phyloP scores from a whole-genome alignment of 2,113 vertebrate genomes.

The Octodon degus region DNA sequence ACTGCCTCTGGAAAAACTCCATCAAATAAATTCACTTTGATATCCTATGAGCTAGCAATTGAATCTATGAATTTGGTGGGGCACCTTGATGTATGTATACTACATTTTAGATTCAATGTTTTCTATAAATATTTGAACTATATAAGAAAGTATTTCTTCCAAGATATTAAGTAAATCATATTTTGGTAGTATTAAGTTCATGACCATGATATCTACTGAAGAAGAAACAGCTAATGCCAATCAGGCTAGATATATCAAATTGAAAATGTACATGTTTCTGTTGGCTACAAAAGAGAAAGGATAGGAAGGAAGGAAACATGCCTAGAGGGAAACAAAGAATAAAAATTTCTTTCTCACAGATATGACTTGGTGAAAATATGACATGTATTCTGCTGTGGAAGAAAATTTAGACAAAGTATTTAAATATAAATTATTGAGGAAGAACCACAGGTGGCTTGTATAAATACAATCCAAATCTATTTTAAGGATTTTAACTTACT shows the following conservation, averaged over 20 bases:
- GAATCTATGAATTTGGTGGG: background rate
- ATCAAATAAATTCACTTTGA: background rate
- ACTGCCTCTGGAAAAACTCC: background rate
- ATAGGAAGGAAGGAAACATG: background rate
- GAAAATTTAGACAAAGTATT: background rate
- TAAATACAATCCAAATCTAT: background rate
- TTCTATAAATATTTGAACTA: background rate
- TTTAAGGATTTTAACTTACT: background rate
- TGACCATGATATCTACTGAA: background rate
- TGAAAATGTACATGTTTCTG: background rate
- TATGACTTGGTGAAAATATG: background rate
- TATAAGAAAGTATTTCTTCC: background rate
- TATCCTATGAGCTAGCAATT: background rate
- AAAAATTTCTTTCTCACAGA: background rate
- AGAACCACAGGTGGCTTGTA: background rate
- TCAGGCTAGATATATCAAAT: background rate
- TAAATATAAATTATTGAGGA: background rate
- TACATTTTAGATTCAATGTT: background rate
- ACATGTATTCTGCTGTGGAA: background rate
- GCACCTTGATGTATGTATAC: background rate
- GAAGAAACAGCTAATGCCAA: background rate
- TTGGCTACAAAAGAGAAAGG: background rate
- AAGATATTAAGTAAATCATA: background rate
- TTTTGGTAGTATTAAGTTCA: background rate
- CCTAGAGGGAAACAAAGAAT: background rate